Base-by-base conservation (phyloP, 2,888 invertebrate genomes). In the Reticulitermes lucifugus region DNA sequence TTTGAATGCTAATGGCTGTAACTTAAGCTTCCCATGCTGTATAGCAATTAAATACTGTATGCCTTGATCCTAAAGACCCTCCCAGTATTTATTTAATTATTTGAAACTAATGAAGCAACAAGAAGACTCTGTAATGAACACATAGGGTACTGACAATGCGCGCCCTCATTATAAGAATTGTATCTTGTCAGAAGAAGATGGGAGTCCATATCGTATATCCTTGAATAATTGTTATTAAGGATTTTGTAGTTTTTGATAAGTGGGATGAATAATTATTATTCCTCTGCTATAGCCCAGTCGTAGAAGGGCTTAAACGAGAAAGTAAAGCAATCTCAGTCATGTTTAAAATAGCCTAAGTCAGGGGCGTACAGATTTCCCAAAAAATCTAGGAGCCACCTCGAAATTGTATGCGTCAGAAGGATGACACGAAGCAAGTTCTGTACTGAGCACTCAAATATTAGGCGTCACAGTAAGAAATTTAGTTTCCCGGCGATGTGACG, bases 41-140 rank as follows among this genome's bases (percentile, higher is more conserved):
- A 70, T 70, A 70, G 81, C 81, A 81, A 81, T 81, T 81, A 81
- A 81, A 81, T 65, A 70, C 70, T 29, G n/a, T 43, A 43, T 43
- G 65, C 55, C 55, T 80, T 51, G 80, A 80, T 81, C 35, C 65
- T 60, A 60, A 81, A 81, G 81, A 81, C 41, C 81, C 60, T 81
- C 81, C 21, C 60, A 59, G 81, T 60, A 81, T 81, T 81, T 81
- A 65, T 81, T 81, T 81, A 83, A 83, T 75, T 71, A 83, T 83
- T 83, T 70, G 73, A 73, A 83, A 83, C 83, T 83, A 83, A 83
- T 83, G 81, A 81, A 81, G 81, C 60, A 80, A 80, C 59, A 60
- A 29, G 80, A 81, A 81, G 81, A 65, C 65, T 65, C 80, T 65
- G 65, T 81, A 81, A 81, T 81, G 83, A 83, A 83, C 83, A 73